These are phyloP conservation scores for Chiroxiphia lanceolata DNA, from an alignment of 2,797 vertebrate species.

Conservation along the genomic window DNA sequence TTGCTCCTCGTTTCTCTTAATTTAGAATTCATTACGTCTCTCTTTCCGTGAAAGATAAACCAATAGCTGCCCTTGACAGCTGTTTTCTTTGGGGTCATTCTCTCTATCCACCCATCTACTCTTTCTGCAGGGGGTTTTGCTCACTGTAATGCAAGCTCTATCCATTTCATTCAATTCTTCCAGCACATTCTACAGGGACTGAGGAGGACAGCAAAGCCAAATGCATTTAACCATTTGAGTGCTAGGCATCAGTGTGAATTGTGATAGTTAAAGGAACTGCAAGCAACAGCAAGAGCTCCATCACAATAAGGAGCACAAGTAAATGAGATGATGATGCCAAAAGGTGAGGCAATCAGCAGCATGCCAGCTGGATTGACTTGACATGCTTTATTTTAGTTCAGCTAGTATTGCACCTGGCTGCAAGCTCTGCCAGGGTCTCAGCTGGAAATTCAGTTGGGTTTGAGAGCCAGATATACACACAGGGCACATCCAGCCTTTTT, in stretches of 20 bases:
- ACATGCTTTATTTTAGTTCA: constrained; percentile 1
- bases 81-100: constrained; percentile 77
- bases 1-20: constrained; percentile 67
- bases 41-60: constrained; percentile 79
- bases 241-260: not conserved
- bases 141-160: constrained; percentile 83
- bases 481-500: not conserved
- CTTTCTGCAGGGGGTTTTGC: constrained; percentile 82
- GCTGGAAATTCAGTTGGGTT: not conserved
- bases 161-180: constrained; percentile 83
- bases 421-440: not conserved
- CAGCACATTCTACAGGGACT: constrained; percentile 78
- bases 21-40: constrained; percentile 77
- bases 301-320: not conserved
- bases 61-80: constrained; percentile 81
- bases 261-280: not conserved
- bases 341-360: not conserved
- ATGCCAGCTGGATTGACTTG: constrained; percentile 3
- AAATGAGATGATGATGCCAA: not conserved
- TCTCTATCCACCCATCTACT: constrained; percentile 75
- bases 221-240: constrained; percentile 67
- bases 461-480: not conserved
- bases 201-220: constrained; percentile 58
- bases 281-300: not conserved
- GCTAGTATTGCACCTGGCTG: not conserved